Percentiles rank a stretch among this genome's conserved stretches.
Evolutionary conservation across 2,113 vertebrate species (phyloP).

Genomic region (Budorcas taxicolor): DNA sequence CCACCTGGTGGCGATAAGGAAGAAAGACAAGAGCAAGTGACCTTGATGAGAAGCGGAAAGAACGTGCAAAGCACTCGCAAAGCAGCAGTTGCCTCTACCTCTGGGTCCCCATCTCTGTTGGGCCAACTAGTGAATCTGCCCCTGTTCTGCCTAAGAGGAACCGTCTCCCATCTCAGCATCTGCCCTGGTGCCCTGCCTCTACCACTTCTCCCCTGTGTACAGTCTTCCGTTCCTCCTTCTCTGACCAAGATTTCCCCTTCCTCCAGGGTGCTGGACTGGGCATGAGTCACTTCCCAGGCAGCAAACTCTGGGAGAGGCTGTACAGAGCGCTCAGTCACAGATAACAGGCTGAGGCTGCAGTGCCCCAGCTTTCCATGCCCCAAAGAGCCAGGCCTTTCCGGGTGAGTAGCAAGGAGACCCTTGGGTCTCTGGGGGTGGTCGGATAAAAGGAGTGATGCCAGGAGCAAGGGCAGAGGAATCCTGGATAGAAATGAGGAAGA

Average conservation of each 20-base stretch:
- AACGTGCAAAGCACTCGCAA: not conserved
- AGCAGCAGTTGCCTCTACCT: fast-evolving
- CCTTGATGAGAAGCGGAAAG: not conserved
- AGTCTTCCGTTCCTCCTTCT: not conserved
- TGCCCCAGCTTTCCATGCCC: not conserved
- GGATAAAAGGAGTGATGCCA: not conserved
- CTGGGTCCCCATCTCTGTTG: not conserved
- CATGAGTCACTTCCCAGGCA: not conserved
- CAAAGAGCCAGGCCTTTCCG: not conserved
- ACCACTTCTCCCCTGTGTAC: not conserved
- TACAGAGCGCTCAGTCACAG: not conserved
- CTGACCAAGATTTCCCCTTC: not conserved
- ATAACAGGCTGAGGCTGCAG: not conserved
- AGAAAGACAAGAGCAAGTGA: not conserved
- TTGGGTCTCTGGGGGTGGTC: not conserved
- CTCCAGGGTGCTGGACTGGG: not conserved
- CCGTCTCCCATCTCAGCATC: not conserved
- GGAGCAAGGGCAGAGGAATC: not conserved
- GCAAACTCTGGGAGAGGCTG: not conserved
- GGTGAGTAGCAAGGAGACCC: constrained; percentile 17
- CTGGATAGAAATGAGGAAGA: not conserved
- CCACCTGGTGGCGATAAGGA: constrained; percentile 41
- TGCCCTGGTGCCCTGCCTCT: not conserved
- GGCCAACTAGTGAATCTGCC: not conserved
- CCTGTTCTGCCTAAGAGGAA: not conserved